Evolutionary conservation across 2,797 vertebrate genomes (phyloP).

Genomic region (Anas acuta): DNA sequence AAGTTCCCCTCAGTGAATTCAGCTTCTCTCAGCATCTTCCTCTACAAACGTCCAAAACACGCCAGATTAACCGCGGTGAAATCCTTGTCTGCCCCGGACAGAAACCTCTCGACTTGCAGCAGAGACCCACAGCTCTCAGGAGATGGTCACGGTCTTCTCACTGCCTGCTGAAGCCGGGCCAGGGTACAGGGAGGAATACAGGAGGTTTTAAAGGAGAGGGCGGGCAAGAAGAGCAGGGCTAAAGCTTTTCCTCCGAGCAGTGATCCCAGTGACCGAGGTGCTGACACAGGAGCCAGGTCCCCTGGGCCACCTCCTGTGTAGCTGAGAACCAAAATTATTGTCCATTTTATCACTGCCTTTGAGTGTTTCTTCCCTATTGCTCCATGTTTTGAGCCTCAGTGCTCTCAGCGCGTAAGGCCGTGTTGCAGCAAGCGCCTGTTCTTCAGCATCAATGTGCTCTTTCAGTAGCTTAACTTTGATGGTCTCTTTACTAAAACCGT

Average conservation of each 20-base stretch:
- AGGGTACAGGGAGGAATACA: fast-evolving
- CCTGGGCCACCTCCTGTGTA: not conserved
- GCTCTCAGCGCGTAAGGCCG: fast-evolving
- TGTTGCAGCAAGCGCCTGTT: not conserved
- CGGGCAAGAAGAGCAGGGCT: fast-evolving
- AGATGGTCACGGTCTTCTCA: fast-evolving
- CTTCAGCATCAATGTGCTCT: not conserved
- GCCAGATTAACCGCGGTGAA: not conserved
- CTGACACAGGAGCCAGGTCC: fast-evolving
- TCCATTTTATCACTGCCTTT: not conserved
- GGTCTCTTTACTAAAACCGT: not conserved
- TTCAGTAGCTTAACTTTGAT: not conserved
- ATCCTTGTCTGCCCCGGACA: not conserved
- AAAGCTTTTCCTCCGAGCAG: not conserved
- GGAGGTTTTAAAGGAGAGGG: not conserved
- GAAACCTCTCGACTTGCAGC: not conserved
- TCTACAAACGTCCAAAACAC: not conserved
- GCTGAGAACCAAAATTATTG: not conserved
- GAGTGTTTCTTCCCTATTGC: not conserved
- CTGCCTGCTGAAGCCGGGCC: not conserved
- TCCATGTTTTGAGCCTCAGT: not conserved
- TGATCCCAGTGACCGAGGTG: not conserved
- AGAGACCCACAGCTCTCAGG: not conserved
- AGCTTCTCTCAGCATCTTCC: not conserved
- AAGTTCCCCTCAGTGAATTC: not conserved